Evolutionary conservation across 1,140 invertebrate genomes (phyloP).

Genomic region (Ericerus pela): DNA sequence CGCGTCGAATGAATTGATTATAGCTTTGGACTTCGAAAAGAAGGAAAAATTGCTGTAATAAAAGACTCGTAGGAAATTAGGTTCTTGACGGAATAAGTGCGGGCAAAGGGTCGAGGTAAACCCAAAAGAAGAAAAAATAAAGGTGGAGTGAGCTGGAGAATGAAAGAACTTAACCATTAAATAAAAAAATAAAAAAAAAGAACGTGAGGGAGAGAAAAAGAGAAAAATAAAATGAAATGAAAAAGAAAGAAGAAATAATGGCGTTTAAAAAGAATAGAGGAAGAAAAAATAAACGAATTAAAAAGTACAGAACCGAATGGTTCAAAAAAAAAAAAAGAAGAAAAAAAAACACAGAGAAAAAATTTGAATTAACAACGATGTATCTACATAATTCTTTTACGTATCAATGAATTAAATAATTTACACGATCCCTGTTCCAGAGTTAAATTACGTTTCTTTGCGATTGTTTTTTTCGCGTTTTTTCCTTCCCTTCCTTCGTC

Average conservation of each 20-base stretch:
- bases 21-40: constrained; percentile 4
- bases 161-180: neutral
- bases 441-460: constrained; percentile 5
- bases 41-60: constrained; percentile 8
- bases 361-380: constrained; percentile 8
- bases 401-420: constrained; percentile 10
- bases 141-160: too few relatives aligned
- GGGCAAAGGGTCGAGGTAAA: too few relatives aligned
- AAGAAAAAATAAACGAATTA: constrained; percentile 5
- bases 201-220: too few relatives aligned
- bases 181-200: neutral
- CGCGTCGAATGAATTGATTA: constrained; percentile 7
- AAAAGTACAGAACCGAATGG: constrained; percentile 2
- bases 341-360: too few relatives aligned
- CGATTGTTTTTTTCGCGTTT: constrained; percentile 2
- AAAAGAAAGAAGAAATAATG: constrained; percentile 1
- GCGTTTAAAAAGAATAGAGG: too few relatives aligned
- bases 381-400: constrained; percentile 8
- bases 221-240: neutral
- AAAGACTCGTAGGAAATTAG: constrained; percentile 10
- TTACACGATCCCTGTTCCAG: constrained; percentile 3
- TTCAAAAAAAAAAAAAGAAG: neutral
- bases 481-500: neutral
- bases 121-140: too few relatives aligned
- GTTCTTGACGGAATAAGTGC: constrained; percentile 2